Conservation (phyloP, 2,888 invertebrate species). For the Cotesia congregata region DNA sequence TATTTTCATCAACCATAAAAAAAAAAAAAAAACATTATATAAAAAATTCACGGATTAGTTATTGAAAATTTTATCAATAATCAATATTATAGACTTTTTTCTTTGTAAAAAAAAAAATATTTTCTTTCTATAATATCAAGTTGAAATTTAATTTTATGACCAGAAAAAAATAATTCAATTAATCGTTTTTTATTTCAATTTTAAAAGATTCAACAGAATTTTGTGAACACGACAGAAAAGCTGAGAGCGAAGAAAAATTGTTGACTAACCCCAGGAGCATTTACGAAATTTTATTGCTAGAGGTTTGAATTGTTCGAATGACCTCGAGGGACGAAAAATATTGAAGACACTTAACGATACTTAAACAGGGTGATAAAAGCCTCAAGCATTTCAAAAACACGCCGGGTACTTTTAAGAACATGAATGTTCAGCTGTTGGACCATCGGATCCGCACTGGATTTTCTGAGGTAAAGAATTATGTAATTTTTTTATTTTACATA, state of each 20-base stretch:
- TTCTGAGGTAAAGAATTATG: constrained; percentile 54
- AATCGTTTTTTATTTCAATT: not conserved
- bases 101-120: too few species aligned
- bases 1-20: too few species aligned
- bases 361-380: constrained; percentile 25
- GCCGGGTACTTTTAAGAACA: constrained; percentile 41
- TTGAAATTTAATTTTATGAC: too few species aligned
- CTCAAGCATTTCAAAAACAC: constrained; percentile 31
- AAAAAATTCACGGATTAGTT: too few species aligned
- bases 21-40: too few species aligned
- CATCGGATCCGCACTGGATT: constrained; percentile 44
- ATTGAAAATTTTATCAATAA: too few species aligned
- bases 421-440: constrained; percentile 54
- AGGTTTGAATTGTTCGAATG: constrained; percentile 13
- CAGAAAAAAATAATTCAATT: not conserved
- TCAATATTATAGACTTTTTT: too few species aligned
- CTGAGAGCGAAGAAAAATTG: not conserved
- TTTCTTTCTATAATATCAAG: too few species aligned
- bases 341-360: constrained; percentile 17
- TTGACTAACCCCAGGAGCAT: constrained; percentile 4
- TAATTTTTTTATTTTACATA: not conserved
- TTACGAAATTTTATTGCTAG: constrained; percentile 6
- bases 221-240: not conserved
- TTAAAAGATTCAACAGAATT: not conserved
- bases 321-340: constrained; percentile 36